These are phyloP conservation scores for Tetragnatha montana DNA, from an alignment of 2,888 invertebrate genomes.

Conservation along the genomic window DNA sequence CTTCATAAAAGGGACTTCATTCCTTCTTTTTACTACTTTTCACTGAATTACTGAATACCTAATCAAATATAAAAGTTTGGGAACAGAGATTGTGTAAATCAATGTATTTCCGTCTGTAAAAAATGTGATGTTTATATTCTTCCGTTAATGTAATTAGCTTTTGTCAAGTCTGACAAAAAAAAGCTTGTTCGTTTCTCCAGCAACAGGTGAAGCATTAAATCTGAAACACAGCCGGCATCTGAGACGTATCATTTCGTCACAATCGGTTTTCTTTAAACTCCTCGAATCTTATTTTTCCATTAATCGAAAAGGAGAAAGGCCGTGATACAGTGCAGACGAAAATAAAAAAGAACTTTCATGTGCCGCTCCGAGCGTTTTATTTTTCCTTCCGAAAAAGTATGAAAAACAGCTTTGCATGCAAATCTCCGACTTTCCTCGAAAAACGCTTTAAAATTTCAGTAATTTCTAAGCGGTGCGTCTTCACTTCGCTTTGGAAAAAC, in stretches of 20 bases:
- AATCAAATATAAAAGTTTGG: too few relatives aligned
- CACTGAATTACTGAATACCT: too few relatives aligned
- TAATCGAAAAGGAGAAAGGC: neutral
- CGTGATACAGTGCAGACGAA: neutral
- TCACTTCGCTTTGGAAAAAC: neutral
- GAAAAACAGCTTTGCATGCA: slow-evolving; percentile 55
- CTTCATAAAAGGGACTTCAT: too few relatives aligned
- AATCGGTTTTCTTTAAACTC: neutral
- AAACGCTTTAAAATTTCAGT: slow-evolving; percentile 39
- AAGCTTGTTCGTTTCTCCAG: too few relatives aligned
- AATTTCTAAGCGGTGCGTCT: slow-evolving; percentile 3
- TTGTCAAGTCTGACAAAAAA: too few relatives aligned
- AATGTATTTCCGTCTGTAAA: too few relatives aligned
- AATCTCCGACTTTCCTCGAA: slow-evolving; percentile 20
- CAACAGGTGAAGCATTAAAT: too few relatives aligned
- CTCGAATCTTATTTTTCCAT: neutral
- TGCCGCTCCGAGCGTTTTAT: slow-evolving; percentile 16
- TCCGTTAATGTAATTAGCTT: too few relatives aligned
- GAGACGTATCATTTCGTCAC: neutral
- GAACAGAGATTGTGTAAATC: too few relatives aligned
- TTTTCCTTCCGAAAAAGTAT: slow-evolving; percentile 27
- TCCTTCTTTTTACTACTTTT: too few relatives aligned
- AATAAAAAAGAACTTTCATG: neutral
- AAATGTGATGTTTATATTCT: too few relatives aligned
- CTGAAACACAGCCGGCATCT: too few relatives aligned